Base-by-base conservation (phyloP, 2,797 vertebrate species). In the Sebastes hubbsi region DNA sequence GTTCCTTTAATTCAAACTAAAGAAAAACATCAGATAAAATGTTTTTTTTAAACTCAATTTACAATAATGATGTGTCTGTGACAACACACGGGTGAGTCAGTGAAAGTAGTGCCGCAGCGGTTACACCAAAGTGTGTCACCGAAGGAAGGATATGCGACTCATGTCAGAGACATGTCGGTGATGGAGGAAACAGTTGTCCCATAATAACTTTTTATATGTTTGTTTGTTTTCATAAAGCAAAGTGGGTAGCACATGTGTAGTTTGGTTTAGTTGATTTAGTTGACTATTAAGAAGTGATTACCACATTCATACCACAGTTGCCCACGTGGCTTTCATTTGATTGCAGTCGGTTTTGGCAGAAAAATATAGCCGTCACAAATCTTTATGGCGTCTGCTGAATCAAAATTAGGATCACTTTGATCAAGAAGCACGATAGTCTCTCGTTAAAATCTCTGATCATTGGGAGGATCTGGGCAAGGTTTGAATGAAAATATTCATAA, bases 281-380 rank as follows among this genome's bases (percentile, higher is more conserved):
- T 55, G 49, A 36, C 30, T 25, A 56, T 77, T 73, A 12, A 58
- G 24, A 63, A 59, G 30, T 12, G 30, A 76, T 80, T 66, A 62
- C 52, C 63, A 74, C 55, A 67, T 83, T 87, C 13, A 70, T 69
- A 69, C 30, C 49, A 55, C 34, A 49, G 12, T 78, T 75, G 49
- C 81, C 66, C 22, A 42, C 36, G 14, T 16, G 52, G 9, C 10
- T 64, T 52, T 61, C 8, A 54, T 34, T 63, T 67, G 20, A 78
- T 56, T 75, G 6, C 8, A 60, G 29, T 38, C 13, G 38, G 54
- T 72, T 59, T 76, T 34, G 38, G 34, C 29, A 18, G 24, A 54
- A 72, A 60, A 69, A 6, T 22, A 59, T n/a, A 34, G 24, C 25
- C 5, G 1, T 58, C 14, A 46, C 13, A 60, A 62, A 25, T 61